Conservation (phyloP, 2,797 vertebrate species). For the Pteronotus mesoamericanus region DNA sequence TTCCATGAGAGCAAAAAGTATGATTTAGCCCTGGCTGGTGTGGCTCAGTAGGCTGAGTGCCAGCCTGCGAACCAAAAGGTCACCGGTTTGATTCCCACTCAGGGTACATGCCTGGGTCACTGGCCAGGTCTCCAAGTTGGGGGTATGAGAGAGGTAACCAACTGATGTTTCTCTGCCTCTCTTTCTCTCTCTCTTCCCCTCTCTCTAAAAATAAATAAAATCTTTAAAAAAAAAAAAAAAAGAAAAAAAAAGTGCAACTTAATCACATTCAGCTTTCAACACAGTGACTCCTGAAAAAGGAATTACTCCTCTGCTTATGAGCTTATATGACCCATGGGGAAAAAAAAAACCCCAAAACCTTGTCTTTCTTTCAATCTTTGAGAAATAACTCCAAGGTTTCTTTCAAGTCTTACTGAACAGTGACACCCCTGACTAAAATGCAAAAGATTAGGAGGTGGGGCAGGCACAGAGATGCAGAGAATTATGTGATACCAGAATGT, state of each 20-base stretch:
- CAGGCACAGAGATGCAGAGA: not conserved
- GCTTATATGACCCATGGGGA: not conserved
- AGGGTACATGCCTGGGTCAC: too few relatives aligned
- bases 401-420: constrained; percentile 12
- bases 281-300: not conserved
- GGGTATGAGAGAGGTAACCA: too few relatives aligned
- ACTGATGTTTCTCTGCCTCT: too few relatives aligned
- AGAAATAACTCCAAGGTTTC: constrained; percentile 41
- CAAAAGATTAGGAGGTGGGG: not conserved
- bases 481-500: not conserved
- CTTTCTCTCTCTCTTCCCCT: too few relatives aligned
- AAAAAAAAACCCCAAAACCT: too few relatives aligned
- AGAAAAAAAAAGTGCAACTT: too few relatives aligned
- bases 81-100: too few relatives aligned
- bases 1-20: not conserved
- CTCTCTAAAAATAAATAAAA: too few relatives aligned
- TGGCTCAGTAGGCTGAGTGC: too few relatives aligned
- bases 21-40: not conserved
- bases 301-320: not conserved
- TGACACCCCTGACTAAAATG: constrained; percentile 9
- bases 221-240: too few relatives aligned
- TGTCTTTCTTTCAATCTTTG: constrained; percentile 40
- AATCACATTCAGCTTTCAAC: not conserved
- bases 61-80: too few relatives aligned
- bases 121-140: too few relatives aligned